phyloP scores from a whole-genome alignment of 2,888 invertebrate species.

The Aporophyla nigra region DNA sequence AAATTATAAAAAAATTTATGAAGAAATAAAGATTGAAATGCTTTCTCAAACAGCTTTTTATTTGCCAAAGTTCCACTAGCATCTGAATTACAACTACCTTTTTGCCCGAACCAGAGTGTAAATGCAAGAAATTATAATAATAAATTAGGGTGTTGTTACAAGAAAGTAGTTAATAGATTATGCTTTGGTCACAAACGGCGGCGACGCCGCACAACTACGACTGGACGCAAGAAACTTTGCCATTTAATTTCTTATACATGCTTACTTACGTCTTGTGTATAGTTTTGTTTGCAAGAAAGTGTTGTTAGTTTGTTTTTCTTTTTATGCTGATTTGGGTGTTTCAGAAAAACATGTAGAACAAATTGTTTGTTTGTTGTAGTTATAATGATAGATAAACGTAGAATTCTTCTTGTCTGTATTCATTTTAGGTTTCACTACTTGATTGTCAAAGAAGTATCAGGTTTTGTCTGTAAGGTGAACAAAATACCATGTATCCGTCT shows the following conservation, averaged over 20 bases:
- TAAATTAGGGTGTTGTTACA: slow-evolving; percentile 68
- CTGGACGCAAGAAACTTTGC: slow-evolving; percentile 61
- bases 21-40: not conserved
- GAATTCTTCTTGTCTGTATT: not conserved
- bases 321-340: slow-evolving; percentile 23
- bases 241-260: slow-evolving; percentile 67
- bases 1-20: too few relatives aligned
- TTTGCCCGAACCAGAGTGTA: slow-evolving; percentile 14
- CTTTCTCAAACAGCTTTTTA: not conserved
- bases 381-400: not conserved
- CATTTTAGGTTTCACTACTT: not conserved
- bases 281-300: slow-evolving; percentile 43
- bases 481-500: not conserved
- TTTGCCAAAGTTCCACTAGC: not conserved
- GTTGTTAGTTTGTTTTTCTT: slow-evolving; percentile 28
- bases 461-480: not conserved
- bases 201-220: slow-evolving; percentile 64
- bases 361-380: not conserved
- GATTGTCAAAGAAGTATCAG: not conserved
- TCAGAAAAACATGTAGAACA: not conserved
- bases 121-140: slow-evolving; percentile 59
- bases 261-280: slow-evolving; percentile 34
- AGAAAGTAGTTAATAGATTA: slow-evolving; percentile 79
- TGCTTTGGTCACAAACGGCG: slow-evolving; percentile 72
- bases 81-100: not conserved